Evolutionary conservation across 2,113 vertebrate genomes (phyloP).

Genomic region (Cnemophilus loriae): DNA sequence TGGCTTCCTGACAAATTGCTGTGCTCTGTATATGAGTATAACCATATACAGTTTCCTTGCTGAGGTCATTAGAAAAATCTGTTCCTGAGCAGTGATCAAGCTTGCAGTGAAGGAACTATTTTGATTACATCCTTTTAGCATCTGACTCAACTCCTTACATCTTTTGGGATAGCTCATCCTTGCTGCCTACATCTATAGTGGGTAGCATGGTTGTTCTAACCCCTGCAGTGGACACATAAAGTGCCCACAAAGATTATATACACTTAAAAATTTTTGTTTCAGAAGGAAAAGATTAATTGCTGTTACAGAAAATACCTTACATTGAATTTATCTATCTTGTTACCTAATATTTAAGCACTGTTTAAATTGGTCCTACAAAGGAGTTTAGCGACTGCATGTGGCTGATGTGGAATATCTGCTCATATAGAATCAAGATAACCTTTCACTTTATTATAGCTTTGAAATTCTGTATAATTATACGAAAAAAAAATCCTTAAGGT

Average conservation of each 20-base stretch:
- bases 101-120: neutral
- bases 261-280: neutral
- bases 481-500: neutral
- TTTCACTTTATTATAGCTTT: neutral
- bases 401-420: neutral
- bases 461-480: neutral
- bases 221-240: neutral
- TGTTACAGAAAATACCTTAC: neutral
- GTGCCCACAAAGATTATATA: neutral
- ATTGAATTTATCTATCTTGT: neutral
- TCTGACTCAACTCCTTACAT: neutral
- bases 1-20: neutral
- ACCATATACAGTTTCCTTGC: neutral
- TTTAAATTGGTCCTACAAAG: neutral
- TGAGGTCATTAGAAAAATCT: neutral
- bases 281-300: neutral
- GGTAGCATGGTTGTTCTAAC: neutral
- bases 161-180: neutral
- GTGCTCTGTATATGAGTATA: neutral
- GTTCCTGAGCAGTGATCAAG: neutral
- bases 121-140: neutral
- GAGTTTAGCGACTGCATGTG: neutral
- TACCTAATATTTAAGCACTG: neutral
- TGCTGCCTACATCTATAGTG: neutral
- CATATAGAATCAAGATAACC: neutral